Conservation (phyloP, 2,113 vertebrate species). For the sheep (Ovis aries) region ARS-UI_Ramb_v3.0 NC_056079.1:39881001-39881500, state of each 20-base stretch:
- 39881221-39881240: neutral
- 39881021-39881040: neutral
- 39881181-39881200: neutral
- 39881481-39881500: neutral
- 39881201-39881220: accelerated
- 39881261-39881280: neutral
- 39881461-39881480: neutral
- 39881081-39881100: neutral
- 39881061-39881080: neutral
- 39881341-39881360: neutral
- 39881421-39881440: neutral
- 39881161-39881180: neutral
- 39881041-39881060: neutral
- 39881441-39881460: neutral
- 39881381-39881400: neutral
- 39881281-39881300: neutral
- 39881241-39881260: neutral
- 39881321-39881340: neutral
- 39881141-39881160: neutral
- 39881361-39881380: neutral
- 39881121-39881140: neutral
- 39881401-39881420: neutral
- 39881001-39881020: neutral
- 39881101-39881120: neutral
- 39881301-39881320: neutral